Percentiles rank a stretch among this genome's conserved stretches.
Conservation (phyloP, 2,113 vertebrate species). For the Corythaixoides concolor region DNA sequence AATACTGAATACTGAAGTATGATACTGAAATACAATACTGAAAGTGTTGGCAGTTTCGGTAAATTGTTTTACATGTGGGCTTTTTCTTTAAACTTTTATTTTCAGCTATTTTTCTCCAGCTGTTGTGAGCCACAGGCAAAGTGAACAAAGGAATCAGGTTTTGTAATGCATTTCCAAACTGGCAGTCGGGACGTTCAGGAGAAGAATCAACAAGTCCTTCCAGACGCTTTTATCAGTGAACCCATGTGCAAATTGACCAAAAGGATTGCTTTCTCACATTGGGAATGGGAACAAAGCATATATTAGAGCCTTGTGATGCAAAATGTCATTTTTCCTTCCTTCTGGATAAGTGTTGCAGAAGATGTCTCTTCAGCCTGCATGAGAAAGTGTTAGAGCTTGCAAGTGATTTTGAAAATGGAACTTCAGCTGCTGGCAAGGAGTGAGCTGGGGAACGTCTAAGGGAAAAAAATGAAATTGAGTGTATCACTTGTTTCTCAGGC, state of each 20-base stretch:
- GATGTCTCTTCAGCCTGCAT: neutral
- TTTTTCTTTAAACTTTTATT: slow-evolving; percentile 9
- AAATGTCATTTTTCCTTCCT: neutral
- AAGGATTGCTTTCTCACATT: neutral
- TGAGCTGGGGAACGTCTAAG: neutral
- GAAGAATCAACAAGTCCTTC: neutral
- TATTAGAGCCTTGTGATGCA: neutral
- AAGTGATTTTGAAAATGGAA: neutral
- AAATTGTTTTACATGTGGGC: neutral
- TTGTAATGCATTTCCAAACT: neutral
- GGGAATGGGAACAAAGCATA: neutral
- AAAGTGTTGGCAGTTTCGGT: neutral
- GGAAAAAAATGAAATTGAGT: neutral
- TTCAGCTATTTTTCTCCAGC: neutral
- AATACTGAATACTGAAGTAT: neutral
- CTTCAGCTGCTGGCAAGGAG: neutral
- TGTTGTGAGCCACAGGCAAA: slow-evolving; percentile 13
- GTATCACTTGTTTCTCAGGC: neutral
- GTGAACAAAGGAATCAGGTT: neutral
- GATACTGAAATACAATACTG: neutral
- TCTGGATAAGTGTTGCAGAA: neutral
- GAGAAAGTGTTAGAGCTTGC: neutral
- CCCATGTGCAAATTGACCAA: neutral
- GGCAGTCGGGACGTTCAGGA: neutral
- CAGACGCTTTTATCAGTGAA: neutral